Evolutionary conservation across 2,888 invertebrate species (phyloP).

Genomic region (Alcis repandata): DNA sequence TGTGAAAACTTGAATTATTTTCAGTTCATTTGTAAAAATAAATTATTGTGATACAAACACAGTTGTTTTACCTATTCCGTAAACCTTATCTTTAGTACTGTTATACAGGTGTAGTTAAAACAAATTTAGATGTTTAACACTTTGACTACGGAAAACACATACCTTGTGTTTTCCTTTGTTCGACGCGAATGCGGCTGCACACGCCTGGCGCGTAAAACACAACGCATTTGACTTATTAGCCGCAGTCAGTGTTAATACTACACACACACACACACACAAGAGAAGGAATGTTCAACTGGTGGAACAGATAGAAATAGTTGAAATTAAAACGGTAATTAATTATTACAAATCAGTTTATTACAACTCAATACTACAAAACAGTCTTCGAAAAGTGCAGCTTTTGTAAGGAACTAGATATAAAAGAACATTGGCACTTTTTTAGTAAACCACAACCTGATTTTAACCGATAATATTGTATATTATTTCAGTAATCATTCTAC

Average conservation of each 20-base stretch:
- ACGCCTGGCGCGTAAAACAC: no score
- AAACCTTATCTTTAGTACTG: background rate
- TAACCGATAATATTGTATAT: background rate
- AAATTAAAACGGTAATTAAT: slow-evolving; percentile 7
- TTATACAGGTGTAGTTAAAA: background rate
- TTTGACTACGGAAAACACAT: no score
- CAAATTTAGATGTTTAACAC: no score
- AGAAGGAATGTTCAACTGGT: no score
- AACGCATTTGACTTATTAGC: no score
- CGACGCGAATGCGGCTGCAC: no score
- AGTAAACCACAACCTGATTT: background rate
- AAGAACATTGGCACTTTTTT: slow-evolving; percentile 25
- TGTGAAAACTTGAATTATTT: slow-evolving; percentile 80
- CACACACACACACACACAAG: no score
- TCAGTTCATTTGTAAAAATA: slow-evolving; percentile 83
- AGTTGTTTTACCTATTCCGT: slow-evolving; percentile 51
- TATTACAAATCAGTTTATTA: slow-evolving; percentile 23
- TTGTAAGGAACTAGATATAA: slow-evolving; percentile 15
- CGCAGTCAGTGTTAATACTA: no score
- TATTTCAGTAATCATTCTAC: no score
- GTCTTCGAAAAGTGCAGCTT: slow-evolving; percentile 45
- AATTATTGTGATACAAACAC: slow-evolving; percentile 86
- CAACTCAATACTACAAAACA: slow-evolving; percentile 45
- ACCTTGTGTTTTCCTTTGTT: no score
- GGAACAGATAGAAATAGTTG: no score